Evolutionary conservation across 2,797 vertebrate species (phyloP).

Genomic region (Poeciliopsis paucimaculata): DNA sequence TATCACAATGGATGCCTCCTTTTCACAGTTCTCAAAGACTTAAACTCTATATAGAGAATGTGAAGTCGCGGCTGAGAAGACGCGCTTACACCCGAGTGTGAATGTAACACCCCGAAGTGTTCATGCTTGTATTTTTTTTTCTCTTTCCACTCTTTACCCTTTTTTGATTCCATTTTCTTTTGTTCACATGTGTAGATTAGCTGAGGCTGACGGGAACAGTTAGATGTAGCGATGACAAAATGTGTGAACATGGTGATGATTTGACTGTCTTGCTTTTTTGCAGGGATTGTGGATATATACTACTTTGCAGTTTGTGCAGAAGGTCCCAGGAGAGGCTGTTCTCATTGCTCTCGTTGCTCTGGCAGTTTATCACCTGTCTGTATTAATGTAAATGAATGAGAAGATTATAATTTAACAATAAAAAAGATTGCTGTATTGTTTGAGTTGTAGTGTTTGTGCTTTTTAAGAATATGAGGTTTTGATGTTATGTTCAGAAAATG

Average conservation of each 20-base stretch:
- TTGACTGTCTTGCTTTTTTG: slow-evolving; percentile 62
- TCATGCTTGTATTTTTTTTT: not conserved
- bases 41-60: slow-evolving; percentile 7
- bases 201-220: slow-evolving; percentile 12
- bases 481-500: not conserved
- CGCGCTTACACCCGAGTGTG: not conserved
- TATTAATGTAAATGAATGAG: slow-evolving; percentile 52
- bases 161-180: slow-evolving; percentile 2
- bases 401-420: slow-evolving; percentile 41
- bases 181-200: slow-evolving; percentile 10
- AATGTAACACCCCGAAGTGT: not conserved
- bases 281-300: slow-evolving; percentile 70
- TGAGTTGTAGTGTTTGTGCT: slow-evolving; percentile 43
- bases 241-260: slow-evolving; percentile 32
- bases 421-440: slow-evolving; percentile 50
- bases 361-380: slow-evolving; percentile 61
- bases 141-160: not conserved
- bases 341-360: slow-evolving; percentile 70
- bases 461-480: slow-evolving; percentile 11
- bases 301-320: slow-evolving; percentile 56
- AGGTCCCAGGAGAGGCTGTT: slow-evolving; percentile 68
- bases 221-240: not conserved
- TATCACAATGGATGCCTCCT: not conserved
- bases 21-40: not conserved
- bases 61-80: not conserved